phyloP scores from a whole-genome alignment of 2,797 vertebrate genomes.

The Danio tinwini region DNA sequence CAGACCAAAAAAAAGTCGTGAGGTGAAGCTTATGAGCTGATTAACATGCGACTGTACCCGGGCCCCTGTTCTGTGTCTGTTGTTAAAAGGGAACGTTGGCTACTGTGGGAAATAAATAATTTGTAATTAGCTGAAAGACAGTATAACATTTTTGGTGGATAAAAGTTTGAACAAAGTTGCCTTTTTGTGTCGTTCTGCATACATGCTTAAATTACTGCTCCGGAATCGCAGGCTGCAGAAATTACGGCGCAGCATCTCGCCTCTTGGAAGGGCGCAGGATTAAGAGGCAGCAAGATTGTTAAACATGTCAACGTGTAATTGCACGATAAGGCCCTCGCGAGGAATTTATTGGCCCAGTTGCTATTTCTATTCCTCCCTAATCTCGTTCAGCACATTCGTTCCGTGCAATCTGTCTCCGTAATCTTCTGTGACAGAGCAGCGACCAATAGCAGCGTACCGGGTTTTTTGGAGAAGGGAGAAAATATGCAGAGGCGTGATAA shows the following conservation, averaged over 20 bases:
- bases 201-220: conserved; percentile 62
- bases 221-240: conserved; percentile 77
- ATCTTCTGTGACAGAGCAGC: conserved; percentile 96
- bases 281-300: conserved; percentile 99
- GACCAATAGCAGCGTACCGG: conserved; percentile 91
- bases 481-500: conserved; percentile 98
- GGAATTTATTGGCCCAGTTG: conserved; percentile 98
- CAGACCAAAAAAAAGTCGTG: conserved; percentile 22
- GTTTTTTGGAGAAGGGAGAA: conserved; percentile 92
- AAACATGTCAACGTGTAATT: conserved; percentile 99
- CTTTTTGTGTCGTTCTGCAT: conserved; percentile 53
- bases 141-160: conserved; percentile 26
- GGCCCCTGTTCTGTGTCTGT: not conserved
- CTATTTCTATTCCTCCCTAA: conserved; percentile 98
- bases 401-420: conserved; percentile 99
- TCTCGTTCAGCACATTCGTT: conserved; percentile 97
- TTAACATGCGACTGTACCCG: conserved; percentile 13
- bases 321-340: conserved; percentile 99
- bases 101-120: not conserved
- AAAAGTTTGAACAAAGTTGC: conserved; percentile 55
- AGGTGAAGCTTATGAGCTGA: conserved; percentile 8
- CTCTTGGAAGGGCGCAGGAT: conserved; percentile 94
- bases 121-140: conserved; percentile 13
- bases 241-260: conserved; percentile 84
- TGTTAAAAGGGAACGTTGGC: conserved; percentile 4